A percentile compares a stretch with the other conserved stretches of the same genome.
Conservation (phyloP, 2,888 invertebrate species). For the Nephrotoma guestfalica region DNA sequence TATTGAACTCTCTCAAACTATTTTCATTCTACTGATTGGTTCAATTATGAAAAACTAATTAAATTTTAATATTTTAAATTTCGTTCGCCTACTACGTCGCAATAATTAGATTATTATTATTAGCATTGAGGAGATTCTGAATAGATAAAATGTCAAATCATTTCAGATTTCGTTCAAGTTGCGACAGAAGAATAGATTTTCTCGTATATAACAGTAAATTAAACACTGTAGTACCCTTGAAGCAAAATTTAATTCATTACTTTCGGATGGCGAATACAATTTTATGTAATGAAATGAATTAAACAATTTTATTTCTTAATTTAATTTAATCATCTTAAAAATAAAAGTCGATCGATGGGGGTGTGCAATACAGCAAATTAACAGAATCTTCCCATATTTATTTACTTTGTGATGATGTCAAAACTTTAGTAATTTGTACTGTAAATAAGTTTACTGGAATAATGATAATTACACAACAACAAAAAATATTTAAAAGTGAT, state of each 20-base stretch:
- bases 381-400: not conserved
- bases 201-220: no score
- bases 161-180: not conserved
- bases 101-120: not conserved
- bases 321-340: not conserved
- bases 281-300: not conserved
- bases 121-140: not conserved
- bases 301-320: not conserved
- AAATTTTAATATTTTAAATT: not conserved
- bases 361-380: not conserved
- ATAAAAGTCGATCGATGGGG: not conserved
- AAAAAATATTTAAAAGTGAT: no score
- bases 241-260: not conserved
- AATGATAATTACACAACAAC: not conserved
- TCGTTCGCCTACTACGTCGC: not conserved
- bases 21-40: not conserved
- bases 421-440: not conserved
- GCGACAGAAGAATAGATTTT: not conserved
- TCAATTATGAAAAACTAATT: not conserved
- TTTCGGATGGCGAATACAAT: not conserved
- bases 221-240: not conserved
- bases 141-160: not conserved
- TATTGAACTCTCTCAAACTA: not conserved
- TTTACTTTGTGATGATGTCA: not conserved
- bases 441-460: not conserved